Conservation (phyloP, 2,888 invertebrate species). For the Eristalis arbustorum region DNA sequence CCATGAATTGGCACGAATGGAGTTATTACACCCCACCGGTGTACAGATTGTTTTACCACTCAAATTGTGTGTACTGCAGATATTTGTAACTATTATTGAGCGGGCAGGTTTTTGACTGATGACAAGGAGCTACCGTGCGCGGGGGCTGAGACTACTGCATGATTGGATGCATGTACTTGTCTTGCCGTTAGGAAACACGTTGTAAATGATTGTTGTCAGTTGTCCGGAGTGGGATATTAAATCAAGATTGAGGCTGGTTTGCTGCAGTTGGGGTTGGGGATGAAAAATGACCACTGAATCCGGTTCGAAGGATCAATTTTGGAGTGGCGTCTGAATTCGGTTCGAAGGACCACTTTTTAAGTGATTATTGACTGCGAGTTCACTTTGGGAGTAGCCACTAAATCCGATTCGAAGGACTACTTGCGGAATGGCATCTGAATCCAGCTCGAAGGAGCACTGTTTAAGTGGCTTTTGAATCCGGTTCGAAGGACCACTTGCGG, state of each 20-base stretch:
- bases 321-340: no score
- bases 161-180: neutral
- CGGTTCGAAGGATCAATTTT: slow-evolving; percentile 31
- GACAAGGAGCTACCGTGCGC: neutral
- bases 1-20: slow-evolving; percentile 32
- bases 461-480: no score
- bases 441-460: no score
- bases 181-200: neutral
- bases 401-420: no score
- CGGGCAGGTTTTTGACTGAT: slow-evolving; percentile 44
- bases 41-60: slow-evolving; percentile 52
- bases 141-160: neutral
- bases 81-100: slow-evolving; percentile 46
- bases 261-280: no score
- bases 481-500: slow-evolving; percentile 29
- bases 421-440: no score
- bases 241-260: neutral
- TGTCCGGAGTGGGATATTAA: neutral
- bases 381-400: no score
- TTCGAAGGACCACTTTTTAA: no score
- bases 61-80: slow-evolving; percentile 50
- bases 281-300: neutral
- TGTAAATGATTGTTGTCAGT: neutral
- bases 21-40: slow-evolving; percentile 63
- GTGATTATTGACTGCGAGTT: no score